Base-by-base conservation (phyloP, 2,888 invertebrate genomes). In the Callyntrura guangdongensis region DNA sequence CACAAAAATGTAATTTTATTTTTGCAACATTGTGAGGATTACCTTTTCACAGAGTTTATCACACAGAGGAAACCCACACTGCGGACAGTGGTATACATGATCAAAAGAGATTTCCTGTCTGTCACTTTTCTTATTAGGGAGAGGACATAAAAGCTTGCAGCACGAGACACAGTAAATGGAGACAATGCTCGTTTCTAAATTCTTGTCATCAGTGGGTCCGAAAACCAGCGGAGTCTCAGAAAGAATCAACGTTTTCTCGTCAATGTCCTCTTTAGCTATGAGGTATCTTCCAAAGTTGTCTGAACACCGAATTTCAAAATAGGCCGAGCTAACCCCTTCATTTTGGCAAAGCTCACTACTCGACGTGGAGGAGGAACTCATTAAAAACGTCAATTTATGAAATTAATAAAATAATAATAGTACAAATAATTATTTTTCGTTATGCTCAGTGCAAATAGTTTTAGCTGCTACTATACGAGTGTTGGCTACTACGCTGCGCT, bases 11-110 rank as follows among this genome's bases (percentile, higher is more conserved):
- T n/a, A n/a, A n/a, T n/a, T n/a, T n/a, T n/a, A n/a, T n/a, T n/a
- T n/a, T n/a, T n/a, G n/a, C n/a, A n/a, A n/a, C n/a, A n/a, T n/a
- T n/a, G n/a, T n/a, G n/a, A n/a, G n/a, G n/a, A n/a, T n/a, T 86
- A 92, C 92, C 74, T 47, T n/a, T 86, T 92, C 87, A 87, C 92
- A 92, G 12, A 53, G 25, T 45, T 67, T 69, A 69, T 85, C 77
- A 82, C 92, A 92, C n/a, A 92, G 79, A 49, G 92, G 92, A 90
- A 91, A 92, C 9, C 83, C 87, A 72, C 92, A 92, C 0, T 56
- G 45, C 22, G 89, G 49, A 36, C 92, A 92, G 36, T 64, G n/a
- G 12, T 74, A 67, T n/a, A 72, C 5, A 64, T 20, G 61, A 17
- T 47, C n/a, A n/a, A n/a, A n/a, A n/a, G n/a, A n/a, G n/a, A n/a